Evolutionary conservation across 2,888 invertebrate species (phyloP), one percentile per base, ranked within the genome.

Genomic region (Latrodectus elegans): DNA sequence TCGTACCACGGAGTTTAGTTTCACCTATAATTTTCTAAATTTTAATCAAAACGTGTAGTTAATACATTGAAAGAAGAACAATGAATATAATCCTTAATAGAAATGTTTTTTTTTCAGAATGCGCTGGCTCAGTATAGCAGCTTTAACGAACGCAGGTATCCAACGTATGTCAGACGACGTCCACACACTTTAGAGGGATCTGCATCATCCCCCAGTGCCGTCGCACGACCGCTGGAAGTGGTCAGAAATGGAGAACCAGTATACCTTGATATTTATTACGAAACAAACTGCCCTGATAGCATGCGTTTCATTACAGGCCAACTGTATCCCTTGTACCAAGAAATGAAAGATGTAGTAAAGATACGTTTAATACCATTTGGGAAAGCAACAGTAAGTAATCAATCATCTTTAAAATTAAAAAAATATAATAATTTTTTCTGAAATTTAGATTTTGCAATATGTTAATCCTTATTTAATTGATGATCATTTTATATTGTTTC

Each of bases 231-330:
- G 6, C 11, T 60, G 0, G n/a, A 12, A 6, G n/a, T 12, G 12
- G n/a, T n/a, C n/a, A n/a, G 14, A 4, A 22, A 52, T 22, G 53
- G 26, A 15, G 52, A 64, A 4, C 79, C 83, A 55, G 72, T 88
- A 0, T 6, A 74, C 8, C 49, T 88, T 15, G 84, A 83, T 26
- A 71, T 88, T 6, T 88, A 76, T 51, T 88, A 88, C 22, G 88
- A 84, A 22, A 88, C 88, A 12, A 78, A 88, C 22, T 88, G 88
- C 11, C 88, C 88, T 15, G 88, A 88, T 52, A 88, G 88, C 60
- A 80, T 84, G 88, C 17, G 80, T 1, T 88, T 88, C 38, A 72
- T 84, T 22, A 84, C 65, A 4, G 22, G 12, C 1, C 88, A 88
- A n/a, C 26, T 88, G 10, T 76, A 75, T 26, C 88, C 88, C 0